phyloP scores from a whole-genome alignment of 1,140 invertebrate genomes.

The Hormaphis cornu region DNA sequence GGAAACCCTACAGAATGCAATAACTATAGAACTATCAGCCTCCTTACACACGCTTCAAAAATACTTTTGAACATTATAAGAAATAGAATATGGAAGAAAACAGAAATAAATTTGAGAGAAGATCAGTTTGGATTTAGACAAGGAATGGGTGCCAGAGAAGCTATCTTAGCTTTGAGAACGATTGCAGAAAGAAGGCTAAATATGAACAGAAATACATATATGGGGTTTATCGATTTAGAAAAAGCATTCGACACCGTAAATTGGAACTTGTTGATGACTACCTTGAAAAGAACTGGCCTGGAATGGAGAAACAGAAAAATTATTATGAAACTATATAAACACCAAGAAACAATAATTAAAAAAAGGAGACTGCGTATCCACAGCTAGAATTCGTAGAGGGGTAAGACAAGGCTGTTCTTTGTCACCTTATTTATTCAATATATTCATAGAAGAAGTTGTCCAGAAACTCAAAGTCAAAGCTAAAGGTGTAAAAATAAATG shows the following conservation, averaged over 20 bases:
- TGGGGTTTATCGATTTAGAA: constrained; percentile 5
- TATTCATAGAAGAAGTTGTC: constrained; percentile 23
- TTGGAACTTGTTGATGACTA: constrained; percentile 20
- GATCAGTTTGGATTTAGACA: constrained; percentile 20
- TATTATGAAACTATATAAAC: constrained; percentile 17
- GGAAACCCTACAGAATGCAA: not conserved
- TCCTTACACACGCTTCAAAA: constrained; percentile 18
- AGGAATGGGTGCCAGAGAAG: not conserved
- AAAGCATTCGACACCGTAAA: constrained; percentile 23
- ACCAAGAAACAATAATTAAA: constrained; percentile 11
- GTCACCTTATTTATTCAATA: constrained; percentile 27
- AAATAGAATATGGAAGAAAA: not conserved
- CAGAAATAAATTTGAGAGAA: constrained; percentile 1
- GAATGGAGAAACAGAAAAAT: constrained; percentile 14
- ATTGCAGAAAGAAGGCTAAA: constrained; percentile 7
- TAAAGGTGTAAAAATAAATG: constrained; percentile 32
- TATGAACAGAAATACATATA: constrained; percentile 2
- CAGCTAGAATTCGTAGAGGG: constrained; percentile 18
- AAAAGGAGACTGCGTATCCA: not conserved
- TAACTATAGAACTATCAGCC: constrained; percentile 27
- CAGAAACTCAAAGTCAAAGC: constrained; percentile 20
- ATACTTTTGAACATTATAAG: constrained; percentile 24
- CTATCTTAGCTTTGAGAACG: not conserved
- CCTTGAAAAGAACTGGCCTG: constrained; percentile 14
- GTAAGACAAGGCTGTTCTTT: constrained; percentile 34